Conservation (phyloP, 92 coral and sea anemone genomes). For the Phenganax stokvisi region DNA sequence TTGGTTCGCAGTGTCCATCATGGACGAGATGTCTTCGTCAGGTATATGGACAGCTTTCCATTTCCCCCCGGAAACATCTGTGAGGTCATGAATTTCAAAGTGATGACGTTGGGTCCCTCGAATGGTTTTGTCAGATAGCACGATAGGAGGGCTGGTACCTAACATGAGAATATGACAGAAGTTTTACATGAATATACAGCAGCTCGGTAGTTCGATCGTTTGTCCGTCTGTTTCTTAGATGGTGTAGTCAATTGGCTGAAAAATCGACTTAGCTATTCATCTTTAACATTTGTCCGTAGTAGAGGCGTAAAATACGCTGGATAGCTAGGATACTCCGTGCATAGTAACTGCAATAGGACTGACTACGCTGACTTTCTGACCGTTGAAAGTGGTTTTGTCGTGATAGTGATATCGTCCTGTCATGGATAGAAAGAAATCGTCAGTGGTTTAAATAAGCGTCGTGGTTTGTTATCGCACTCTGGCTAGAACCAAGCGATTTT, state of each 20-base stretch:
- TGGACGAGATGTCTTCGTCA: slow-evolving; percentile 54
- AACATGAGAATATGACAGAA: background rate
- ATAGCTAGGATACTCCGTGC: slow-evolving; percentile 76
- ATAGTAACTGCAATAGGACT: slow-evolving; percentile 77
- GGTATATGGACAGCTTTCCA: slow-evolving; percentile 99
- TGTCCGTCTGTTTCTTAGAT: background rate
- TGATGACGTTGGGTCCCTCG: slow-evolving; percentile 69
- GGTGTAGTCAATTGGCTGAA: background rate
- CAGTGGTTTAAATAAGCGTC: no score
- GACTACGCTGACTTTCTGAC: slow-evolving; percentile 72
- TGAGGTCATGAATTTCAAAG: slow-evolving; percentile 85
- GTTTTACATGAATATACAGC: background rate
- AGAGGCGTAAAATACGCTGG: slow-evolving; percentile 42
- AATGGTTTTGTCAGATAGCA: slow-evolving; percentile 77
- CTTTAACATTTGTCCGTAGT: slow-evolving; percentile 14
- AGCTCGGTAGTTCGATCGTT: background rate
- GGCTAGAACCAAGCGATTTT: no score
- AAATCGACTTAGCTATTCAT: background rate
- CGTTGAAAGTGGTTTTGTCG: slow-evolving; percentile 10
- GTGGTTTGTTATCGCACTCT: no score
- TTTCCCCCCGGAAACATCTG: slow-evolving; percentile 59
- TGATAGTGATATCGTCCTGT: no score
- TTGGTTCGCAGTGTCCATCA: slow-evolving; percentile 22
- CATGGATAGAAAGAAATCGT: no score
- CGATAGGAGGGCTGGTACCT: slow-evolving; percentile 37